These are phyloP conservation scores for Rhabditoides inermis DNA, from an alignment of 2,888 invertebrate genomes.

Conservation along the genomic window DNA sequence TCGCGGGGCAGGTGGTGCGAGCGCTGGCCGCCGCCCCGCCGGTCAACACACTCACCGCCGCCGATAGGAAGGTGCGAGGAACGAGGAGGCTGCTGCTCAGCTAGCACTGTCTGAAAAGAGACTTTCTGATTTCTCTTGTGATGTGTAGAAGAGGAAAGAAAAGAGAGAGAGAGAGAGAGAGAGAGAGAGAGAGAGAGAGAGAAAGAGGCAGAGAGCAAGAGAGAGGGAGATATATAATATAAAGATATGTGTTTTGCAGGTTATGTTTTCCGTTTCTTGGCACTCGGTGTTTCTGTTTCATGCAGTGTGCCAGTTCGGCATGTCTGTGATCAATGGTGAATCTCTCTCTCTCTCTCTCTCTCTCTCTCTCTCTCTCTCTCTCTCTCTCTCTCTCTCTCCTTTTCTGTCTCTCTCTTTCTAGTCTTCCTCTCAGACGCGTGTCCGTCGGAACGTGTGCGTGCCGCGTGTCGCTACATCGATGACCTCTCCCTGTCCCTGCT, in stretches of 20 bases:
- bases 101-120: too few relatives aligned
- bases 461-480: too few relatives aligned
- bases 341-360: not conserved
- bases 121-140: too few relatives aligned
- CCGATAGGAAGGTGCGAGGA: slow-evolving; percentile 10
- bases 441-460: too few relatives aligned
- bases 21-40: slow-evolving; percentile 11
- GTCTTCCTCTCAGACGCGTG: too few relatives aligned
- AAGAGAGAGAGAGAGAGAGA: not conserved
- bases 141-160: not conserved
- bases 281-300: slow-evolving; percentile 19
- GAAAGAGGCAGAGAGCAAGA: not conserved
- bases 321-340: slow-evolving; percentile 7
- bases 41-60: slow-evolving; percentile 5
- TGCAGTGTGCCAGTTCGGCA: slow-evolving; percentile 7
- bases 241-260: slow-evolving; percentile 7
- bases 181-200: not conserved
- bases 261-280: slow-evolving; percentile 23
- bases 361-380: too few relatives aligned
- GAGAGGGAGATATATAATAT: too few relatives aligned
- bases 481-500: slow-evolving; percentile 18
- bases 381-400: too few relatives aligned
- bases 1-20: slow-evolving; percentile 6
- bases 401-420: too few relatives aligned
- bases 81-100: too few relatives aligned